phyloP scores from a whole-genome alignment of 2,797 vertebrate species.

The Enoplosus armatus region DNA sequence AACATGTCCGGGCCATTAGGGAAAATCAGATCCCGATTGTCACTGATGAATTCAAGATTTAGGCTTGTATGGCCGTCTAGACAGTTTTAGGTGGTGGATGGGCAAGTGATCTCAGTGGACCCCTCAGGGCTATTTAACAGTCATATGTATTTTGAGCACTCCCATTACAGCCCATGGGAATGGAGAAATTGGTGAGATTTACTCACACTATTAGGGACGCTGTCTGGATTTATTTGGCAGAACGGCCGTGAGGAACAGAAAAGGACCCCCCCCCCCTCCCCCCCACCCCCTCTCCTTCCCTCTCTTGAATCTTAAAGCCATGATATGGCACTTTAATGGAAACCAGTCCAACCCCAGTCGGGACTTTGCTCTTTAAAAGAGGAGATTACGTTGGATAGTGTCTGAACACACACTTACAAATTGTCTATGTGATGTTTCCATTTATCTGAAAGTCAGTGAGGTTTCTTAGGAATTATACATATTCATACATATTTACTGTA shows the following conservation, averaged over 20 bases:
- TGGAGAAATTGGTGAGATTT: slow-evolving; percentile 71
- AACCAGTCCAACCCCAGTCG: slow-evolving; percentile 66
- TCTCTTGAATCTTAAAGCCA: slow-evolving; percentile 45
- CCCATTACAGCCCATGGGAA: slow-evolving; percentile 69
- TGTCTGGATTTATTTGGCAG: slow-evolving; percentile 74
- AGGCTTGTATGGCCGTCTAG: slow-evolving; percentile 40
- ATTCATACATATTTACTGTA: slow-evolving; percentile 28
- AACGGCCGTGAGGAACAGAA: slow-evolving; percentile 37
- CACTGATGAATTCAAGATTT: slow-evolving; percentile 56
- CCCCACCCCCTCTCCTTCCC: neutral
- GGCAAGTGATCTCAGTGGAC: slow-evolving; percentile 63
- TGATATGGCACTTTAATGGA: slow-evolving; percentile 71
- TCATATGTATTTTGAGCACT: slow-evolving; percentile 61
- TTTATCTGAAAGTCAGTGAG: slow-evolving; percentile 51
- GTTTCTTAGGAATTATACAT: slow-evolving; percentile 43
- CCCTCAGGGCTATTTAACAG: slow-evolving; percentile 69
- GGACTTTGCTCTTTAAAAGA: slow-evolving; percentile 43
- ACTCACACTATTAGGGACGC: slow-evolving; percentile 72
- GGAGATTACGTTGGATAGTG: slow-evolving; percentile 59
- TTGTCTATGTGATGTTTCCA: slow-evolving; percentile 67
- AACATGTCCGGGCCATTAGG: slow-evolving; percentile 41
- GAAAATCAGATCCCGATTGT: slow-evolving; percentile 56
- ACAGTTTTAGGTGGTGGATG: slow-evolving; percentile 38
- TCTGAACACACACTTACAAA: slow-evolving; percentile 67
- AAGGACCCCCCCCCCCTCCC: neutral